Evolutionary conservation across 2,888 invertebrate genomes (phyloP).

Genomic region (Spilosoma lubricipeda): DNA sequence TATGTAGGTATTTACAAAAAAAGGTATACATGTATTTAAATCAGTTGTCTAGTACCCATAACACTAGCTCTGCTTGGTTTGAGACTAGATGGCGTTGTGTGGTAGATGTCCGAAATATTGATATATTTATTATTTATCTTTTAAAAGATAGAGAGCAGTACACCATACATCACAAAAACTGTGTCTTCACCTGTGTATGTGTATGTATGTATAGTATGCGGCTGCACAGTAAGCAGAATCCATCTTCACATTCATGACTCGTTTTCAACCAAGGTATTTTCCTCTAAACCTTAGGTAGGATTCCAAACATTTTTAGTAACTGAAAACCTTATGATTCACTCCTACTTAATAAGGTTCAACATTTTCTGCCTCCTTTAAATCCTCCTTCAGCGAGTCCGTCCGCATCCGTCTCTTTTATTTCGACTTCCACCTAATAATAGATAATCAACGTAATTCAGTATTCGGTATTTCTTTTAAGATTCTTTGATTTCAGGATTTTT

Average conservation of each 20-base stretch:
- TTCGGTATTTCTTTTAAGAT: constrained; percentile 1
- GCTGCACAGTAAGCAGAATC: background rate
- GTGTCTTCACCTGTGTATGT: too few species aligned
- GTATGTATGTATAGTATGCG: too few species aligned
- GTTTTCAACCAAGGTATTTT: background rate
- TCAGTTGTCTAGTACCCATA: too few species aligned
- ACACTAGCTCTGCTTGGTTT: too few species aligned
- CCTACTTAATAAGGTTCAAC: background rate
- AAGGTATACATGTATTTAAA: too few species aligned
- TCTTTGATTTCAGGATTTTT: background rate
- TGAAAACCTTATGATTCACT: background rate
- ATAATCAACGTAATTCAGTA: constrained; percentile 9
- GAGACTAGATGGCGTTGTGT: too few species aligned
- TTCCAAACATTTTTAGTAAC: background rate
- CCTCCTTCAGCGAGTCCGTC: background rate
- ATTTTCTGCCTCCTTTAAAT: background rate
- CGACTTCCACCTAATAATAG: constrained; percentile 7
- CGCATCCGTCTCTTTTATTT: constrained; percentile 6
- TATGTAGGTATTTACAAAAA: too few species aligned
- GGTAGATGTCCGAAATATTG: too few species aligned
- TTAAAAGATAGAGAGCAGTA: too few species aligned
- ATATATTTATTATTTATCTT: too few species aligned
- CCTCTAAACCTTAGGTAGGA: background rate
- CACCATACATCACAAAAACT: too few species aligned
- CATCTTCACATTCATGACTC: background rate